phyloP scores from a whole-genome alignment of 1,140 invertebrate genomes.

The Drosophila watanabei region DNA sequence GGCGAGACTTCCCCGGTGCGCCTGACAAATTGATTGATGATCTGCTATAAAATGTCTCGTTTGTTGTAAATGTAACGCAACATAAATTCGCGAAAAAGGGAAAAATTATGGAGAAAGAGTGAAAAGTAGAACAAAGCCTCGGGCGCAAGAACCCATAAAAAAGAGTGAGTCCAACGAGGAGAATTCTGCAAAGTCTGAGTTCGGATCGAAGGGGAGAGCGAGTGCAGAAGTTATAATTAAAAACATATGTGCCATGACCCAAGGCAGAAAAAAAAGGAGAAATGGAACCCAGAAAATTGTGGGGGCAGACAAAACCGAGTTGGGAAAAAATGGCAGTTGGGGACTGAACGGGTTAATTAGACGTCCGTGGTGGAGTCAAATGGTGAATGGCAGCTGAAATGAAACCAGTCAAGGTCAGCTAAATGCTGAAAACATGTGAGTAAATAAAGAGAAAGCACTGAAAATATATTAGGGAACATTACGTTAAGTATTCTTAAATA shows the following conservation, averaged over 20 bases:
- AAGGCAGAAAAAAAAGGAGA: conserved; percentile 4
- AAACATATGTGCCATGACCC: conserved; percentile 77
- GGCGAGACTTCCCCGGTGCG: conserved; percentile 37
- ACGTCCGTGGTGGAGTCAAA: conserved; percentile 55
- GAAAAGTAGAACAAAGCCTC: conserved; percentile 64
- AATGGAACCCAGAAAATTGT: conserved; percentile 14
- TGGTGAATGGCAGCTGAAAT: conserved; percentile 38
- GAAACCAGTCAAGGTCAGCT: conserved; percentile 45
- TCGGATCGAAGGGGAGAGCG: conserved; percentile 16
- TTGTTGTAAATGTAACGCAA: conserved; percentile 82
- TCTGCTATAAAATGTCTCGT: conserved; percentile 84
- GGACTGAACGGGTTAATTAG: conserved; percentile 71
- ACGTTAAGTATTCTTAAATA: neutral
- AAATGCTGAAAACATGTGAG: neutral
- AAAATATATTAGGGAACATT: neutral
- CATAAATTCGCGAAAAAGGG: conserved; percentile 80
- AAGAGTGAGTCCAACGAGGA: conserved; percentile 30
- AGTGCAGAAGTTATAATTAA: conserved; percentile 72
- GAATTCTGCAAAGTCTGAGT: conserved; percentile 43
- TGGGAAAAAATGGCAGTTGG: conserved; percentile 50
- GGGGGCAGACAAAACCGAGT: conserved; percentile 3
- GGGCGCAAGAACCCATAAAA: conserved; percentile 30
- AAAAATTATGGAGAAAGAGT: conserved; percentile 60
- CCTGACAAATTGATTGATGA: conserved; percentile 84
- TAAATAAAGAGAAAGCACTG: neutral